Percentiles rank a stretch among this genome's conserved stretches.
Conservation (phyloP, 30 jellyfish, hydroid and myxozoan species). For the Nemopilema nomurai region DNA sequence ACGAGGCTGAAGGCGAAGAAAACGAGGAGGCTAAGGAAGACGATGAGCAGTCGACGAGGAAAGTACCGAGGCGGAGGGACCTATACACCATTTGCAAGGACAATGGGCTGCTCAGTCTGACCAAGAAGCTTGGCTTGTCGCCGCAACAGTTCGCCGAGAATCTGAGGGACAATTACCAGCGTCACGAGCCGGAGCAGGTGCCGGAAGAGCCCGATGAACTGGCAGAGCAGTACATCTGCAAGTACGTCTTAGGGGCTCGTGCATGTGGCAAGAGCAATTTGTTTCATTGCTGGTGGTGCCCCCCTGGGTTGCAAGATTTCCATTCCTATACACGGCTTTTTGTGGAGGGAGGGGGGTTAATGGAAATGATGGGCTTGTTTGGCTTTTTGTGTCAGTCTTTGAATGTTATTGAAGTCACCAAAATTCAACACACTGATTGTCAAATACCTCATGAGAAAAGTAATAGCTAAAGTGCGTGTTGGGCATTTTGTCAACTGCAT, state of each 20-base stretch:
- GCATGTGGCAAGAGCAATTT: too few species aligned
- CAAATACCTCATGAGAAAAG: too few species aligned
- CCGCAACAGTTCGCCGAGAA: conserved; percentile 97
- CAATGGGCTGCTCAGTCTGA: conserved; percentile 73
- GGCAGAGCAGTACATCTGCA: conserved; percentile 90
- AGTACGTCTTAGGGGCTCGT: conserved; percentile 48
- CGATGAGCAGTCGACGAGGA: conserved; percentile 48
- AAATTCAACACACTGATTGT: too few species aligned
- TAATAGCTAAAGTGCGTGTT: too few species aligned
- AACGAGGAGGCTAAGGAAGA: conserved; percentile 57
- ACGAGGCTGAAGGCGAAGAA: conserved; percentile 38
- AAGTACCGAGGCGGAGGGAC: conserved; percentile 87
- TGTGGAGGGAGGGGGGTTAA: too few species aligned
- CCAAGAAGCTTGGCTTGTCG: conserved; percentile 81
- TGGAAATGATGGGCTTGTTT: too few species aligned
- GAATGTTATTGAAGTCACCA: too few species aligned
- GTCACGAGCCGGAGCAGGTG: conserved; percentile 94
- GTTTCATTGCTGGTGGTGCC: too few species aligned
- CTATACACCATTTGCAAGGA: conserved; percentile 85
- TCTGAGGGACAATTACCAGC: conserved; percentile 94
- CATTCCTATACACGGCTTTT: too few species aligned
- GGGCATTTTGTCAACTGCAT: too few species aligned
- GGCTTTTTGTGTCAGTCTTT: too few species aligned
- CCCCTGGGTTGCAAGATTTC: too few species aligned
- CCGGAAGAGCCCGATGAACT: conserved; percentile 90